Percentiles rank a stretch among this genome's conserved stretches.
Conservation (phyloP, 30 jellyfish, hydroid and myxozoan genomes). For the Clytia hemisphaerica region DNA sequence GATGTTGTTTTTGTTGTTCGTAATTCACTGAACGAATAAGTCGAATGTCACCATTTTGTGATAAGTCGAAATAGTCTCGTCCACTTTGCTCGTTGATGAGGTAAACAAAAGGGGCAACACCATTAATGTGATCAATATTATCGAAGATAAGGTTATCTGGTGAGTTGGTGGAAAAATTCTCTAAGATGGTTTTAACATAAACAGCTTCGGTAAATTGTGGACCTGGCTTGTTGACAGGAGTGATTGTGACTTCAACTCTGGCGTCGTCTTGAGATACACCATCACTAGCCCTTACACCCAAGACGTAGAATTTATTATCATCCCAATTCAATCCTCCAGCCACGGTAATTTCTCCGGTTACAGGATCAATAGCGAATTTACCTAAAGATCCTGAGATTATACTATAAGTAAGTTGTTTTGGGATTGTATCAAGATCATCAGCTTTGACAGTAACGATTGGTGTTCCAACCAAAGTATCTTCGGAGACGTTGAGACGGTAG, state of each 20-base stretch:
- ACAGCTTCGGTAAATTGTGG: conserved; percentile 56
- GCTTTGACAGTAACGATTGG: conserved; percentile 47
- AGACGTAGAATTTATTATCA: conserved; percentile 1
- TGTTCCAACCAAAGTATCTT: conserved; percentile 38
- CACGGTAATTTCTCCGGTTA: conserved; percentile 47
- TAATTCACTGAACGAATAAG: conserved; percentile 44
- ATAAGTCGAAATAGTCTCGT: conserved; percentile 35
- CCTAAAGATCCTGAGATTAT: conserved; percentile 59
- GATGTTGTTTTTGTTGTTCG: conserved; percentile 38
- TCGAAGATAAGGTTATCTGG: conserved; percentile 41
- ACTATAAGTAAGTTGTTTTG: conserved; percentile 27
- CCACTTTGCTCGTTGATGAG: conserved; percentile 46
- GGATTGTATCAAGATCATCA: conserved; percentile 51
- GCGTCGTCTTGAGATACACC: conserved; percentile 39
- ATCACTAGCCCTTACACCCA: conserved; percentile 45
- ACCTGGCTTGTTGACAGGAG: conserved; percentile 47
- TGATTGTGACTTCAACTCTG: conserved; percentile 43
- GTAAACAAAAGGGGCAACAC: conserved; percentile 34
- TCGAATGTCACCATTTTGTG: conserved; percentile 47
- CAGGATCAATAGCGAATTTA: conserved; percentile 34
- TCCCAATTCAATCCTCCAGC: conserved; percentile 51
- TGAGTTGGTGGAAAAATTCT: conserved; percentile 25
- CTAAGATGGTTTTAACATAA: conserved; percentile 41
- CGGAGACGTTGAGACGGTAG: conserved; percentile 41
- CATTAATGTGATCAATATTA: conserved; percentile 47